Evolutionary conservation across 2,888 invertebrate species (phyloP).

Genomic region (Morpho deidamia): DNA sequence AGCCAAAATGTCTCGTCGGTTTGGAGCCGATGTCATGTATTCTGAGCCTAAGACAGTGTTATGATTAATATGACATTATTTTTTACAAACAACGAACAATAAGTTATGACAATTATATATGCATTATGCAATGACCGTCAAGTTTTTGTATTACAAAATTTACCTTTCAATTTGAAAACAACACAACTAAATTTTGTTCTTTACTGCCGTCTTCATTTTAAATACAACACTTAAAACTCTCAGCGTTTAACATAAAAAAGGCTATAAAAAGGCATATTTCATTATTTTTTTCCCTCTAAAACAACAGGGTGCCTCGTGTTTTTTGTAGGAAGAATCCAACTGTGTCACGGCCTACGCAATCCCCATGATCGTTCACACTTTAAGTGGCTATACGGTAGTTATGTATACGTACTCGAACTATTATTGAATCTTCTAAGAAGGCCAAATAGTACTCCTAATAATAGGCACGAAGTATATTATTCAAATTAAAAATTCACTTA

Average conservation of each 20-base stretch:
- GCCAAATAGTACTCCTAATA: slow-evolving; percentile 22
- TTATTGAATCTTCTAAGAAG: slow-evolving; percentile 45
- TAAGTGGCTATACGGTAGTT: slow-evolving; percentile 66
- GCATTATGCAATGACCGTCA: slow-evolving; percentile 20
- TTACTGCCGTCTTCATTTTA: slow-evolving; percentile 53
- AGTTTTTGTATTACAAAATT: slow-evolving; percentile 23
- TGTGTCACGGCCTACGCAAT: slow-evolving; percentile 60
- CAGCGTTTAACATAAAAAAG: slow-evolving; percentile 64
- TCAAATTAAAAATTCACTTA: not conserved
- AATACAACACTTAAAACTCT: slow-evolving; percentile 59
- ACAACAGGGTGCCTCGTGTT: slow-evolving; percentile 70
- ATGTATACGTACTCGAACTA: slow-evolving; percentile 53
- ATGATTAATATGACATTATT: slow-evolving; percentile 10
- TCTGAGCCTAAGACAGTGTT: not conserved
- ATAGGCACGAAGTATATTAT: slow-evolving; percentile 11
- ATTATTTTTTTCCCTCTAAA: slow-evolving; percentile 70
- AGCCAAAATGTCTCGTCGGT: too few species aligned
- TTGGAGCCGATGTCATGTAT: not conserved
- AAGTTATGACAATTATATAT: slow-evolving; percentile 17
- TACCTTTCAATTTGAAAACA: slow-evolving; percentile 30
- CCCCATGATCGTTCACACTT: slow-evolving; percentile 70
- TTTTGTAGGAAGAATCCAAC: slow-evolving; percentile 64
- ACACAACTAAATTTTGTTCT: slow-evolving; percentile 38
- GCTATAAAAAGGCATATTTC: slow-evolving; percentile 67
- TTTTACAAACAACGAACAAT: slow-evolving; percentile 8